phyloP scores from a whole-genome alignment of 2,113 vertebrate genomes.

The Talpa occidentalis region DNA sequence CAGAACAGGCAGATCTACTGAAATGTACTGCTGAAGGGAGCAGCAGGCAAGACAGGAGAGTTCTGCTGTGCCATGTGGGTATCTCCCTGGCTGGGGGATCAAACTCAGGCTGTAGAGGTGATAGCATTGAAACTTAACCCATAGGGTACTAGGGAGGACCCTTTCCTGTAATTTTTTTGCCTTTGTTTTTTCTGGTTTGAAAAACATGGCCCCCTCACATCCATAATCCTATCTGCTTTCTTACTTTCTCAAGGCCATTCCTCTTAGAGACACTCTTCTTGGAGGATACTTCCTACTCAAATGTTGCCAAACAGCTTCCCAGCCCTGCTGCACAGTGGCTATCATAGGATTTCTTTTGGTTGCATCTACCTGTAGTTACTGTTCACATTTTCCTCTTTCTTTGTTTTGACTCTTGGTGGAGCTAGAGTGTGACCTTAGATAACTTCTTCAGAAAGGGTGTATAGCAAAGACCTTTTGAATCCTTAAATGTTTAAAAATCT shows the following conservation, averaged over 20 bases:
- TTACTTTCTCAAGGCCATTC: not conserved
- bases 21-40: too few relatives aligned
- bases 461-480: not conserved
- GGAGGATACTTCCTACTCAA: not conserved
- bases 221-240: not conserved
- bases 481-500: not conserved
- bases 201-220: not conserved
- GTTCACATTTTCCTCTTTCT: not conserved
- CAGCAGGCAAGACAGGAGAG: too few relatives aligned
- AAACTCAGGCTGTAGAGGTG: too few relatives aligned
- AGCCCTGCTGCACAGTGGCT: not conserved
- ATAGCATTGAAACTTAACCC: too few relatives aligned
- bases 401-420: not conserved
- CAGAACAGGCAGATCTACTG: too few relatives aligned
- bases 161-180: not conserved
- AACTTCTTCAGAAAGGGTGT: not conserved
- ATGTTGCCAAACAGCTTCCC: not conserved
- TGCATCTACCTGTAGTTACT: not conserved
- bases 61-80: too few relatives aligned
- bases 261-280: not conserved
- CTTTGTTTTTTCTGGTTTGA: not conserved
- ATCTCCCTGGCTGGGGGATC: too few relatives aligned
- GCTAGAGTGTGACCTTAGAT: not conserved
- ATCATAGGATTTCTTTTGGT: not conserved
- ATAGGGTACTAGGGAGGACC: too few relatives aligned